These are phyloP conservation scores for Drosophila yakuba DNA, from an alignment of 1,140 invertebrate species.

Conservation along the genomic window DNA sequence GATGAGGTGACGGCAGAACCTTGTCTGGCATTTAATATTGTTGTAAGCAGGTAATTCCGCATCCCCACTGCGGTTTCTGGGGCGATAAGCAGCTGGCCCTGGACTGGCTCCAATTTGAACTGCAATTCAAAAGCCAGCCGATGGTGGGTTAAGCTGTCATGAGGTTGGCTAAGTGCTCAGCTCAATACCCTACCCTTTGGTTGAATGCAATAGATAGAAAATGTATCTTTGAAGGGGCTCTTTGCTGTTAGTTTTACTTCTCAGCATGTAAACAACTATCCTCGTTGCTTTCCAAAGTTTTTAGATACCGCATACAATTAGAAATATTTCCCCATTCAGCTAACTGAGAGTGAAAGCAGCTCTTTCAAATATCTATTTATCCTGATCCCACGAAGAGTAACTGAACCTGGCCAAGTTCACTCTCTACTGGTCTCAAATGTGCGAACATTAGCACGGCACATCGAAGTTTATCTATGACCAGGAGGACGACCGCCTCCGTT, in stretches of 20 bases:
- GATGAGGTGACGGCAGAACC: constrained; percentile 10
- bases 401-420: constrained; percentile 20
- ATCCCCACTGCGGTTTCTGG: constrained; percentile 28
- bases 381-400: constrained; percentile 19
- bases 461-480: constrained; percentile 56
- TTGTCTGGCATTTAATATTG: constrained; percentile 64
- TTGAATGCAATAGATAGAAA: background rate
- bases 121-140: constrained; percentile 53
- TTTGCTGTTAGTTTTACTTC: no score
- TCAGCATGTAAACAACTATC: no score
- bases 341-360: background rate
- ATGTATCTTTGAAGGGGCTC: no score
- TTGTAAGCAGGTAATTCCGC: constrained; percentile 77
- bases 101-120: constrained; percentile 28
- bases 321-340: no score
- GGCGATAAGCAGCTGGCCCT: constrained; percentile 51
- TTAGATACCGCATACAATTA: no score
- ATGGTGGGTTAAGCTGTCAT: constrained; percentile 9
- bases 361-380: constrained; percentile 20
- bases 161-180: background rate
- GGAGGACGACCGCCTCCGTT: background rate
- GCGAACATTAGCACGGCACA: constrained; percentile 71
- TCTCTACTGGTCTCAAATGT: constrained; percentile 49
- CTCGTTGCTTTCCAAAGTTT: no score
- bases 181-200: constrained; percentile 8